These are phyloP conservation scores for Leptothorax acervorum DNA, from an alignment of 2,888 invertebrate genomes.

Conservation along the genomic window DNA sequence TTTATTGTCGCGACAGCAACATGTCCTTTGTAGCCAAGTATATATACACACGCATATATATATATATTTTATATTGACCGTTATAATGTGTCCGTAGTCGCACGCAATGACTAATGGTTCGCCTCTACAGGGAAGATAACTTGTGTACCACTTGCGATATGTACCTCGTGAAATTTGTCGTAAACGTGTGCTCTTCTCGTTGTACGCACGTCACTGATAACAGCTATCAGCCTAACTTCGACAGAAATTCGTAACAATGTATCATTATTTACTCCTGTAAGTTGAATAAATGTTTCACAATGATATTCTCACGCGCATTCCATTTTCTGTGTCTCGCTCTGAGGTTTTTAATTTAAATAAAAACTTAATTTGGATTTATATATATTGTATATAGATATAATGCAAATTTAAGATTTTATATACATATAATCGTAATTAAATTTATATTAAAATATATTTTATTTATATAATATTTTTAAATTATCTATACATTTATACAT, in stretches of 20 bases:
- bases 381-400: background rate
- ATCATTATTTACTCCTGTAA: constrained; percentile 81
- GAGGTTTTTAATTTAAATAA: background rate
- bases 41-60: constrained; percentile 54
- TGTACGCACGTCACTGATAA: constrained; percentile 77
- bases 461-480: background rate
- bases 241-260: constrained; percentile 75
- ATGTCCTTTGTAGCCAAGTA: constrained; percentile 74
- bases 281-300: constrained; percentile 84
- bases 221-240: constrained; percentile 67
- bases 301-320: constrained; percentile 29
- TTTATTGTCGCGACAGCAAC: constrained; percentile 76
- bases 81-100: constrained; percentile 55
- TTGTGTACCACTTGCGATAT: constrained; percentile 75
- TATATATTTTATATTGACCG: constrained; percentile 73
- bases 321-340: constrained; percentile 31
- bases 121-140: constrained; percentile 55
- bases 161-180: constrained; percentile 77
- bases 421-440: background rate
- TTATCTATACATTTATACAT: constrained; percentile 9
- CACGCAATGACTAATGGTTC: constrained; percentile 44
- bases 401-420: no score
- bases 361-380: background rate
- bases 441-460: background rate
- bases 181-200: constrained; percentile 74